Evolutionary conservation across 2,888 invertebrate genomes (phyloP).

Genomic region (Apodemia hepburni): DNA sequence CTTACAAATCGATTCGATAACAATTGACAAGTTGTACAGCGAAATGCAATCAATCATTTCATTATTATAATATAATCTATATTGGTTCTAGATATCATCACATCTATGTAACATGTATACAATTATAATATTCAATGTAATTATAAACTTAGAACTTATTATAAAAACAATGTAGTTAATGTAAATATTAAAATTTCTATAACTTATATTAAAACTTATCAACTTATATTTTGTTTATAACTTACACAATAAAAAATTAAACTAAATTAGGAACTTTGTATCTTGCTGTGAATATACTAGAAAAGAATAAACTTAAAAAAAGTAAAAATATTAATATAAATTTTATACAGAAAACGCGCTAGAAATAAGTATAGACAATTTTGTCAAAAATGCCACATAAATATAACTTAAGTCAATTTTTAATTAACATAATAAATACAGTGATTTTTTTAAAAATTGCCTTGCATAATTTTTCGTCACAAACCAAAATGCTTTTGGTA

Average conservation of each 20-base stretch:
- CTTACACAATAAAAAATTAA: neutral
- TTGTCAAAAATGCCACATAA: neutral
- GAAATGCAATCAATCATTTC: neutral
- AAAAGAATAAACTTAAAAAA: neutral
- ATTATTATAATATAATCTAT: neutral
- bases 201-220: too few species aligned
- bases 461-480: neutral
- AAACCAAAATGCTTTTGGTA: neutral
- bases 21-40: neutral
- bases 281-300: neutral
- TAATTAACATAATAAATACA: too few species aligned
- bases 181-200: neutral
- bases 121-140: neutral
- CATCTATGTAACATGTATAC: neutral
- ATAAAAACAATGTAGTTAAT: neutral
- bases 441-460: neutral
- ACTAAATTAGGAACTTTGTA: neutral
- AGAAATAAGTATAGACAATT: neutral
- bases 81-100: neutral
- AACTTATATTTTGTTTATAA: neutral
- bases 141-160: neutral
- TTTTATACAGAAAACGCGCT: neutral
- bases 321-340: neutral
- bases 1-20: constrained; percentile 6
- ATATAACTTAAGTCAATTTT: too few species aligned